phyloP scores from a whole-genome alignment of 2,888 invertebrate genomes.

The Ochlodes sylvanus region DNA sequence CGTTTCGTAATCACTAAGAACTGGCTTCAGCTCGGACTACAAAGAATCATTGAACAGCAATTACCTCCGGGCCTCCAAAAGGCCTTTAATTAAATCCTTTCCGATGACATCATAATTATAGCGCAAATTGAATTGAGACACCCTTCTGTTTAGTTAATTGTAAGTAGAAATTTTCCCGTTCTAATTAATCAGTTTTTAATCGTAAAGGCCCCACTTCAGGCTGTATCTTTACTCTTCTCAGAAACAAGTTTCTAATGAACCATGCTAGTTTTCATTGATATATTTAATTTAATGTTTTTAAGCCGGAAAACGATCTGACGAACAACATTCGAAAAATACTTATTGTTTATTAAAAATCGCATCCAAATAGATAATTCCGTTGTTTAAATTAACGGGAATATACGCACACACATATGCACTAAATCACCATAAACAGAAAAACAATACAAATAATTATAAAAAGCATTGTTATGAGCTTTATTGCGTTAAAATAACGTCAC shows the following conservation, averaged over 20 bases:
- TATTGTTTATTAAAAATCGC: too few species aligned
- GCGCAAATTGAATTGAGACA: conserved; percentile 79
- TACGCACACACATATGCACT: too few species aligned
- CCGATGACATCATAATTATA: conserved; percentile 84
- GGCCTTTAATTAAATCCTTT: conserved; percentile 84
- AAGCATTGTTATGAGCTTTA: too few species aligned
- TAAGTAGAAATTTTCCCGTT: conserved; percentile 70
- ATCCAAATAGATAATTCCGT: too few species aligned
- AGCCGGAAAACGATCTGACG: too few species aligned
- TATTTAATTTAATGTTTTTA: too few species aligned
- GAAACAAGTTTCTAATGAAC: not conserved
- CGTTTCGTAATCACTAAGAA: conserved; percentile 71
- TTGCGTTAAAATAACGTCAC: too few species aligned
- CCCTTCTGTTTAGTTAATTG: conserved; percentile 79
- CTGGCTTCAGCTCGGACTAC: conserved; percentile 70
- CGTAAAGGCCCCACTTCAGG: conserved; percentile 25
- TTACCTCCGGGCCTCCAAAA: conserved; percentile 79
- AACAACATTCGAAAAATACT: too few species aligned
- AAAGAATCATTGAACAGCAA: conserved; percentile 83
- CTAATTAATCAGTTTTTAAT: conserved; percentile 66
- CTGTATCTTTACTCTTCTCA: conserved; percentile 20
- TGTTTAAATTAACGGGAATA: too few species aligned
- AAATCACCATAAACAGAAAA: too few species aligned
- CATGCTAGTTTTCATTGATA: conserved; percentile 1
- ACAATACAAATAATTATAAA: too few species aligned